phyloP scores from a whole-genome alignment of 2,888 invertebrate species.

The Caenorhabditis becei region DNA sequence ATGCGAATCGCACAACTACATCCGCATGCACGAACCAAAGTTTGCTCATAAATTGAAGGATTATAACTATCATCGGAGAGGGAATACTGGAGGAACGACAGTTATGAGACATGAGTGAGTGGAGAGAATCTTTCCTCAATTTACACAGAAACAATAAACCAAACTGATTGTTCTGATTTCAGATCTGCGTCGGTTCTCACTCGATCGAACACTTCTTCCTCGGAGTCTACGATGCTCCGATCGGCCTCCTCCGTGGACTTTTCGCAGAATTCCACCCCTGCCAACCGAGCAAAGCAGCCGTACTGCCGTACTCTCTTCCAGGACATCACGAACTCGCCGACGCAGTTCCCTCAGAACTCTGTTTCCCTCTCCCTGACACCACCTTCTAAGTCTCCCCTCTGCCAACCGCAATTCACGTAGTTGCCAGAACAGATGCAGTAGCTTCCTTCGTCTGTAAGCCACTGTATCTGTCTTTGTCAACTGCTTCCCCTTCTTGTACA shows the following conservation, averaged over 20 bases:
- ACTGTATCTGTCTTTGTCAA: no score
- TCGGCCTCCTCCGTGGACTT: no score
- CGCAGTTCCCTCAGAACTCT: constrained; percentile 3
- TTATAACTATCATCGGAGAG: constrained; percentile 44
- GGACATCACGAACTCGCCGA: constrained; percentile 2
- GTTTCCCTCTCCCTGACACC: no score
- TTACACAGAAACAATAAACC: no score
- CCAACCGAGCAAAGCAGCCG: no score
- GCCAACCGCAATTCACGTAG: no score
- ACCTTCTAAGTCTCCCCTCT: neutral
- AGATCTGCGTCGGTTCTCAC: neutral
- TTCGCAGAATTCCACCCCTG: no score
- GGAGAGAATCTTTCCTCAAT: no score
- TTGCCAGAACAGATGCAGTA: no score
- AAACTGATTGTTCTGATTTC: no score
- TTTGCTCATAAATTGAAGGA: constrained; percentile 31
- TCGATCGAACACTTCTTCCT: neutral
- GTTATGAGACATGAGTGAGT: constrained; percentile 16
- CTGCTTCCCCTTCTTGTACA: no score
- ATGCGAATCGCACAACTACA: constrained; percentile 47
- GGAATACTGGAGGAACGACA: constrained; percentile 20
- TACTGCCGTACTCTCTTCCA: neutral
- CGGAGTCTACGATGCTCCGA: neutral
- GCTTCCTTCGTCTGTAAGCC: no score
- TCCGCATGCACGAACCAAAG: constrained; percentile 47